Evolutionary conservation across 2,797 vertebrate species (phyloP).

Genomic region (Rhabdophis nuchalis): DNA sequence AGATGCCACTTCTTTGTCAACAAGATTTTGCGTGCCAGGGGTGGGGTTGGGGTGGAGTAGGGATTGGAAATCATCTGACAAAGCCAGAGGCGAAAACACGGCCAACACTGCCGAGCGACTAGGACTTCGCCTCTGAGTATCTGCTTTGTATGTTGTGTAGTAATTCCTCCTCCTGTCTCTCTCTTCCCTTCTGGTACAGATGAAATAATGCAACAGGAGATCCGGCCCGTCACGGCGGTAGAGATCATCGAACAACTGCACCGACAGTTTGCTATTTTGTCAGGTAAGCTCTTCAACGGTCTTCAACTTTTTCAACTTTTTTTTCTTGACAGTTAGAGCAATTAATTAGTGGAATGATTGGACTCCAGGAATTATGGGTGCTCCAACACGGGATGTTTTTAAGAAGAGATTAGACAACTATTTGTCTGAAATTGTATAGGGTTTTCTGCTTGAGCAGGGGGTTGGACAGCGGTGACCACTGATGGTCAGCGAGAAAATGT

Average conservation of each 20-base stretch:
- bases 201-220: slow-evolving; percentile 98
- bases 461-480: too few relatives aligned
- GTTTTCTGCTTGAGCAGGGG: background rate
- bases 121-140: slow-evolving; percentile 37
- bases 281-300: slow-evolving; percentile 75
- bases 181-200: slow-evolving; percentile 69
- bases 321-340: background rate
- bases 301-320: background rate
- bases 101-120: background rate
- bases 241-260: slow-evolving; percentile 96
- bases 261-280: slow-evolving; percentile 89
- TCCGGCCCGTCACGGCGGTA: slow-evolving; percentile 87
- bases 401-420: background rate
- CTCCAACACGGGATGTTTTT: background rate
- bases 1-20: slow-evolving; percentile 24
- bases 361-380: background rate
- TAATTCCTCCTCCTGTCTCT: background rate
- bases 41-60: too few relatives aligned
- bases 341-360: background rate
- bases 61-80: background rate
- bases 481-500: too few relatives aligned
- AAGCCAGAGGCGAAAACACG: background rate
- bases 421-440: background rate
- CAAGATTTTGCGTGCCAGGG: slow-evolving; percentile 4
- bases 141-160: slow-evolving; percentile 36